Percentiles rank a stretch among this genome's conserved stretches.
These are phyloP conservation scores for Bradynema listronoti DNA, from an alignment of 1,140 invertebrate genomes.

Conservation along the genomic window DNA sequence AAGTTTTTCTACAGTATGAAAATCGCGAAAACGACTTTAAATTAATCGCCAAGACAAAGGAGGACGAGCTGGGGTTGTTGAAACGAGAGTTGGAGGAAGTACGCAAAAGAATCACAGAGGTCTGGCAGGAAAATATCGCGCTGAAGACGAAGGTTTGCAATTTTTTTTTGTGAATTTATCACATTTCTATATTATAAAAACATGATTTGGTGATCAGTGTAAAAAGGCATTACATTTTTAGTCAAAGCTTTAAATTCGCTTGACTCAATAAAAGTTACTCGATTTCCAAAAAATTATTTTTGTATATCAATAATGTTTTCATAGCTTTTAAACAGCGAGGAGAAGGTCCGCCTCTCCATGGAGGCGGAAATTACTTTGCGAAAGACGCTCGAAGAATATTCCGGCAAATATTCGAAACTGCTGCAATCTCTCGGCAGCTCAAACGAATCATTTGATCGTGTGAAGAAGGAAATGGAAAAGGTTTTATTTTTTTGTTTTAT, in stretches of 20 bases:
- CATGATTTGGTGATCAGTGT: too few relatives aligned
- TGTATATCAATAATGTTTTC: too few relatives aligned
- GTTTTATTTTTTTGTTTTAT: slow-evolving; percentile 20
- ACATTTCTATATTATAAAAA: too few relatives aligned
- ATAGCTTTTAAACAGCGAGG: slow-evolving; percentile 36
- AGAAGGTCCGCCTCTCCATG: slow-evolving; percentile 25
- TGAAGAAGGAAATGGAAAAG: slow-evolving; percentile 39
- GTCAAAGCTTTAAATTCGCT: too few relatives aligned
- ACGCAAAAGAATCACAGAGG: slow-evolving; percentile 28
- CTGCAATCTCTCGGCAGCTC: slow-evolving; percentile 27
- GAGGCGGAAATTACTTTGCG: slow-evolving; percentile 34
- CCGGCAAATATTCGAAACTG: slow-evolving; percentile 29
- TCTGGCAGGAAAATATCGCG: slow-evolving; percentile 37
- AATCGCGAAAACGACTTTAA: slow-evolving; percentile 32
- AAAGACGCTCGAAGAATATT: slow-evolving; percentile 31
- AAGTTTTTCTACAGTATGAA: slow-evolving; percentile 39
- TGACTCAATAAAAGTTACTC: too few relatives aligned
- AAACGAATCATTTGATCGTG: slow-evolving; percentile 35
- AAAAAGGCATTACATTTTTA: too few relatives aligned
- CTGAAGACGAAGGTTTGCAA: slow-evolving; percentile 37
- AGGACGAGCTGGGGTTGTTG: slow-evolving; percentile 28
- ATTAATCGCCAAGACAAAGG: slow-evolving; percentile 24
- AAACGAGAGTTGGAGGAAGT: slow-evolving; percentile 29
- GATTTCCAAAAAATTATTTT: too few relatives aligned
- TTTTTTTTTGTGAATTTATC: too few relatives aligned